Conservation (phyloP, 2,113 vertebrate genomes). For the Chaetorhynchus papuensis region DNA sequence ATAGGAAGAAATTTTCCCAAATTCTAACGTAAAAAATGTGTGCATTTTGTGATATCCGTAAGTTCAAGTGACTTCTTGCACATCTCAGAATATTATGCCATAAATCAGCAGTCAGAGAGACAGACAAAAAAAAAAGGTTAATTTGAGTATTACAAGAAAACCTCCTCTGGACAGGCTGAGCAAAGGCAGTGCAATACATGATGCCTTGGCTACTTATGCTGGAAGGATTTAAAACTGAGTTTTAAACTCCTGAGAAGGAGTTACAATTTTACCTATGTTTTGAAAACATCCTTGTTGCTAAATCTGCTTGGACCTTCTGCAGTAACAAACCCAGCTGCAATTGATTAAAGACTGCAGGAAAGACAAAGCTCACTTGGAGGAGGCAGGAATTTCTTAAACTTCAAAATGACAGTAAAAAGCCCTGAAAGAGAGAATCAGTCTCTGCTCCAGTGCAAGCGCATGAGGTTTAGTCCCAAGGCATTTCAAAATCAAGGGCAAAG, state of each 20-base stretch:
- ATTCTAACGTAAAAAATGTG: neutral
- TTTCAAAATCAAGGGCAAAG: slow-evolving; percentile 22
- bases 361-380: neutral
- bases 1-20: neutral
- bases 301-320: slow-evolving; percentile 19
- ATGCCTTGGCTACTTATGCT: neutral
- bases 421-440: neutral
- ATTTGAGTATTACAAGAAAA: neutral
- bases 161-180: neutral
- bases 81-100: neutral
- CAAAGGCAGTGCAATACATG: neutral
- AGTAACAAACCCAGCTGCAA: neutral
- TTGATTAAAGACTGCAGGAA: neutral
- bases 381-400: neutral
- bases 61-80: neutral
- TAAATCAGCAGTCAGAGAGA: neutral
- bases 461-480: neutral
- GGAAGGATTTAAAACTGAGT: neutral
- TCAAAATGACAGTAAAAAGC: neutral
- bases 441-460: neutral
- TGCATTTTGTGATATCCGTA: neutral
- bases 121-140: neutral
- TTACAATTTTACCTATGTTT: slow-evolving; percentile 37
- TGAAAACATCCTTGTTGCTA: slow-evolving; percentile 33
- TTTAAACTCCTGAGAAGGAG: neutral